phyloP scores from a whole-genome alignment of 2,888 invertebrate genomes.

The Heterodera filipjevi region DNA sequence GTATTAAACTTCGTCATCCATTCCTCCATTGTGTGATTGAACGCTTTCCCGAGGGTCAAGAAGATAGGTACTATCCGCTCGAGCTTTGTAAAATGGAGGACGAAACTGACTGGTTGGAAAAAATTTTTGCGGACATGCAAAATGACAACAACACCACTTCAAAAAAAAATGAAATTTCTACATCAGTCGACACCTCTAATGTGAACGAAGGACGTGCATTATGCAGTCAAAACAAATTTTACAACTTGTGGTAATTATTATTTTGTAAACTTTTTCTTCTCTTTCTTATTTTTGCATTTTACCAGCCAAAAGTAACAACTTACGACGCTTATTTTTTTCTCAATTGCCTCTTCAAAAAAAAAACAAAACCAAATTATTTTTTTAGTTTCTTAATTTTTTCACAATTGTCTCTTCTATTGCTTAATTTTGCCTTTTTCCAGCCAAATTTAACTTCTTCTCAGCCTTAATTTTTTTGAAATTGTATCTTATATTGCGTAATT shows the following conservation, averaged over 20 bases:
- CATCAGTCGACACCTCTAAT: too few relatives aligned
- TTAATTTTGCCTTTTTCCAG: background rate
- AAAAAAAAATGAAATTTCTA: too few relatives aligned
- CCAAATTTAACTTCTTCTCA: too few relatives aligned
- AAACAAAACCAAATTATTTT: too few relatives aligned
- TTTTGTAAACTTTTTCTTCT: background rate
- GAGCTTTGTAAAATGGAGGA: background rate
- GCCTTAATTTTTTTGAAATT: too few relatives aligned
- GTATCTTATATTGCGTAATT: too few relatives aligned
- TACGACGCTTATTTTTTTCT: too few relatives aligned
- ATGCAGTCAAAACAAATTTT: background rate
- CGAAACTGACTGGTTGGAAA: background rate
- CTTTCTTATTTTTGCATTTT: background rate
- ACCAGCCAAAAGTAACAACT: background rate
- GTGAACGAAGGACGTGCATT: background rate
- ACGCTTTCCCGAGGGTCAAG: background rate
- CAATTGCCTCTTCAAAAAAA: too few relatives aligned
- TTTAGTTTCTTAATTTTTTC: background rate
- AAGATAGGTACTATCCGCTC: background rate
- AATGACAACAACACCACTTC: background rate
- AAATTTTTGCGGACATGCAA: background rate
- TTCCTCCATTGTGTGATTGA: background rate
- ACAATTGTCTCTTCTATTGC: background rate
- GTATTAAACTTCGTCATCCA: background rate
- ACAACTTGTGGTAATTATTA: background rate